These are phyloP conservation scores for Galemys pyrenaicus DNA, from an alignment of 2,113 vertebrate genomes.

Conservation along the genomic window DNA sequence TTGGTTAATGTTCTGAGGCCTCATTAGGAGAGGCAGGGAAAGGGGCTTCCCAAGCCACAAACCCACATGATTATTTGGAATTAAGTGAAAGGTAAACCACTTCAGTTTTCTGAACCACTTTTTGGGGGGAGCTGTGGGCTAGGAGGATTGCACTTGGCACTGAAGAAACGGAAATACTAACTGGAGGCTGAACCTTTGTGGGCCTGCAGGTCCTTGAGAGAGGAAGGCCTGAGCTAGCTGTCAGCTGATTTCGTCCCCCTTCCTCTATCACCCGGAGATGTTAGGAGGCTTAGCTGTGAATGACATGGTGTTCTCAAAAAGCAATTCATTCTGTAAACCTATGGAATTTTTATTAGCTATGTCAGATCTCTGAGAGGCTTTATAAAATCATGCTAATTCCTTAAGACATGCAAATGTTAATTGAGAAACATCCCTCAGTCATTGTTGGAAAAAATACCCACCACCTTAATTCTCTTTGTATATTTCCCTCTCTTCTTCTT, in stretches of 20 bases:
- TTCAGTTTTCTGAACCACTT: not conserved
- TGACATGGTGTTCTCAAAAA: not conserved
- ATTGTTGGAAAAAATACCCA: not conserved
- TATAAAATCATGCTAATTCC: not conserved
- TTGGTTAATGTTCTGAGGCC: conserved; percentile 81
- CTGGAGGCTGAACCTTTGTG: not conserved
- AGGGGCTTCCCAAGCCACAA: conserved; percentile 41
- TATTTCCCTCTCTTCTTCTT: not conserved
- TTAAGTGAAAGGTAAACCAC: not conserved
- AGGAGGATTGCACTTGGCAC: not conserved
- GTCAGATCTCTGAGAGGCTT: conserved; percentile 37
- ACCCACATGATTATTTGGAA: conserved; percentile 48
- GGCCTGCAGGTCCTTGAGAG: not conserved
- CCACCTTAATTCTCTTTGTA: not conserved
- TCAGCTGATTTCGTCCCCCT: not conserved
- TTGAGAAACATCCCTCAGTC: not conserved
- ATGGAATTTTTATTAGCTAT: not conserved
- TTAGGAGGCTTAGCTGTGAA: not conserved
- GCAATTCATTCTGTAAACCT: not conserved
- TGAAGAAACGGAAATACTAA: not conserved
- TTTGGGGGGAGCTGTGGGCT: not conserved
- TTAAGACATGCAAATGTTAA: conserved; percentile 14
- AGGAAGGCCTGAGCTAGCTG: not conserved
- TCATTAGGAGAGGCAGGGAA: conserved; percentile 70
- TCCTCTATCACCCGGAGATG: not conserved